These are phyloP conservation scores for Malachius bipustulatus DNA, from an alignment of 2,888 invertebrate genomes.

Conservation along the genomic window DNA sequence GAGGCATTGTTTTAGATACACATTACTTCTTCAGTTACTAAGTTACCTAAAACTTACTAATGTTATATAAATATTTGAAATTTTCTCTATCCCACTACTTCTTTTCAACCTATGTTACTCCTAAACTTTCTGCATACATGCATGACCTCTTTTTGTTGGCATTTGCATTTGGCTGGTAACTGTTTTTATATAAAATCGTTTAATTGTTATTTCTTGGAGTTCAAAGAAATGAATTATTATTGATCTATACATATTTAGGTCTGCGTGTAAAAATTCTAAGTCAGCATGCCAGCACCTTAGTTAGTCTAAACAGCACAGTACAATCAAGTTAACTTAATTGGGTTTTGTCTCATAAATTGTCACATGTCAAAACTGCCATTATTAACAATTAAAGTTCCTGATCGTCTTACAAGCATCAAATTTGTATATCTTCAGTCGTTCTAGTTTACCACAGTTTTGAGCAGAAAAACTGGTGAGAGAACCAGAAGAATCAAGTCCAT, in stretches of 20 bases:
- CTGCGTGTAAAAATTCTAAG: constrained; percentile 18
- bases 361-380: too few species aligned
- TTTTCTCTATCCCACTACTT: constrained; percentile 25
- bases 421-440: too few species aligned
- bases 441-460: too few species aligned
- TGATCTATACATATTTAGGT: constrained; percentile 21
- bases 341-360: neutral
- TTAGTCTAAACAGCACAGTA: constrained; percentile 36
- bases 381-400: too few species aligned
- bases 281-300: constrained; percentile 39
- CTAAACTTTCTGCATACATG: constrained; percentile 36
- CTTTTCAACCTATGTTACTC: constrained; percentile 28
- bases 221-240: constrained; percentile 18
- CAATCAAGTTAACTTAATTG: constrained; percentile 20
- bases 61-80: too few species aligned
- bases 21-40: too few species aligned
- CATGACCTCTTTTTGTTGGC: constrained; percentile 37
- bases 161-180: constrained; percentile 37
- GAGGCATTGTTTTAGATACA: too few species aligned
- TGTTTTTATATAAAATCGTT: constrained; percentile 28
- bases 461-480: too few species aligned
- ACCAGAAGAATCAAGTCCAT: too few species aligned
- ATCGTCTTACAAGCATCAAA: too few species aligned
- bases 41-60: too few species aligned
- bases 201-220: constrained; percentile 21